Evolutionary conservation across 2,888 invertebrate species (phyloP).

Genomic region (Erebia palarica): DNA sequence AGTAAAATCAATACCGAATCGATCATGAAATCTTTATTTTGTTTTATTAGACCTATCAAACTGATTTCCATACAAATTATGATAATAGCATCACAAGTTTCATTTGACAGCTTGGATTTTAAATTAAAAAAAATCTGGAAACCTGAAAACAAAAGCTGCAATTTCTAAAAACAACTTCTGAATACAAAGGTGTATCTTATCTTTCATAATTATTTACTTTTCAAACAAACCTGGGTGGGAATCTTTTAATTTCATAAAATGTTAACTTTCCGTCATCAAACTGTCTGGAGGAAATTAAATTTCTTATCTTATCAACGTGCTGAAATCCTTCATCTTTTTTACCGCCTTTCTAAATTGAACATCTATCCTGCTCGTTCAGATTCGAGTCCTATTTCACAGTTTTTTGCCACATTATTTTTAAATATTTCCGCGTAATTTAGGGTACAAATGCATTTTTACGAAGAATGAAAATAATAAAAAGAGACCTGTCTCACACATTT

Average conservation of each 20-base stretch:
- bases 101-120: neutral
- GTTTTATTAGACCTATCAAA: too few relatives aligned
- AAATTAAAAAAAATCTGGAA: neutral
- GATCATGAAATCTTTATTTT: too few relatives aligned
- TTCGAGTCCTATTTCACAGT: conserved; percentile 38
- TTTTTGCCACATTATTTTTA: conserved; percentile 34
- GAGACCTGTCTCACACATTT: conserved; percentile 36
- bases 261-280: conserved; percentile 64
- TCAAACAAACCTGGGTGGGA: conserved; percentile 27
- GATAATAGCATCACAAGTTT: too few relatives aligned
- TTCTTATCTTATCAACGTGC: conserved; percentile 61
- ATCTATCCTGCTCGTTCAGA: conserved; percentile 39
- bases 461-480: conserved; percentile 41
- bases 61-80: too few relatives aligned
- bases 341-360: conserved; percentile 48
- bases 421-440: conserved; percentile 38
- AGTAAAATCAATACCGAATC: too few relatives aligned
- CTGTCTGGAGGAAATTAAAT: conserved; percentile 70
- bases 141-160: neutral
- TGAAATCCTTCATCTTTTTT: conserved; percentile 63
- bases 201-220: conserved; percentile 5
- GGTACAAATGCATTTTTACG: conserved; percentile 36
- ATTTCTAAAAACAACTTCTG: neutral
- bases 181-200: neutral
- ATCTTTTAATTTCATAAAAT: conserved; percentile 53